Base-by-base conservation (phyloP, 2,113 vertebrate species). In the Heterocephalus glaber region DNA sequence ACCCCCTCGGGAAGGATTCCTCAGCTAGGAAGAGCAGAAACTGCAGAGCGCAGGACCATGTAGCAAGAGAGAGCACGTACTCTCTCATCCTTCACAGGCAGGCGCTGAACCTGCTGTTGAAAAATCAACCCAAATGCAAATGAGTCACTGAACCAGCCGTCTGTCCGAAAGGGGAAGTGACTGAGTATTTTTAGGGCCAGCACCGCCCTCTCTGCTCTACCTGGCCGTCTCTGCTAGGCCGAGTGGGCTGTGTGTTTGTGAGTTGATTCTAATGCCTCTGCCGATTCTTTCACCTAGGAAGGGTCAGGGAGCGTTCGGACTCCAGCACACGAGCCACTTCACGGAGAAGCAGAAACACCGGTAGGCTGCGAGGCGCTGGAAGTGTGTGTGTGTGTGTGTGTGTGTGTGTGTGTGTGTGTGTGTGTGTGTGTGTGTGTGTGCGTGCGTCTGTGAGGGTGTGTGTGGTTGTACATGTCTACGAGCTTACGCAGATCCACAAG, bases 1-100 rank as follows among this genome's bases (percentile, higher is more conserved):
- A 97, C 94, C 87, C 96, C 19, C 58, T 17, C 1, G 52, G 86
- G 30, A 91, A 96, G 54, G 83, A 81, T 77, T 93, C 79, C 74
- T 83, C 24, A 35, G 82, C 92, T 81, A 7, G 86, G 82, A 94
- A 86, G 20, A 7, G 60, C 60, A 84, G 44, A 86, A 41, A 85
- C 68, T 58, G 89, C 96, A 94, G 38, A 16, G n/a, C 0, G 0
- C 56, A 38, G 66, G 96, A 84, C 95, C 94, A 85, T 89, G 82
- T 33, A 66, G 76, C 83, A 93, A 49, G 79, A 30, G 0, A 94
- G 94, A 80, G 94, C 90, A 93, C 90, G 93, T 61, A 1, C 19
- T 16, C 68, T 58, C 30, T 52, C 22, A 1, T 13, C 58, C 52
- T 24, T 47, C 19, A 20, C 1, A 2, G 41, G 14, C 68, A 49